Evolutionary conservation across 2,888 invertebrate genomes (phyloP), one percentile per base, ranked within the genome.

Genomic region (Chrysomela aeneicollis): DNA sequence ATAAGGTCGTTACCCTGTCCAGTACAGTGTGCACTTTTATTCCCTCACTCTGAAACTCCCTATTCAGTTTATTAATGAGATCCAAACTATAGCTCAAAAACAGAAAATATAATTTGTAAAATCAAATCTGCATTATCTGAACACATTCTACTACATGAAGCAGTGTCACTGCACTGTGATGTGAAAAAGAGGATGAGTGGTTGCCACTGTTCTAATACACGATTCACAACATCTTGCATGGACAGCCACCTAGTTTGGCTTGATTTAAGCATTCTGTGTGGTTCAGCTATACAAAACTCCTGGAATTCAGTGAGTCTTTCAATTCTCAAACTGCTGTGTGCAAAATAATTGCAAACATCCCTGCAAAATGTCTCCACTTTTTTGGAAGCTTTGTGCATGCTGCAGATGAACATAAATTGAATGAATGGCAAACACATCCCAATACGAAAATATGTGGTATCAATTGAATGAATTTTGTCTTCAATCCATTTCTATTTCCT

Each of bases 371-470:
- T 12, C 32, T 54, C 37, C 12, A 54, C 32, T 15, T 19, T 35
- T 30, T 10, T 17, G 54, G 35, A 1, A 54, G 54, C 19, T 35
- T 19, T 15, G 9, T 32, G 32, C 54, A 54, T 15, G 54, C 54
- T 32, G 32, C 19, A 54, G 26, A 26, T 26, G 54, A 18, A 54
- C 54, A 54, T 17, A 54, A 12, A 17, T 30, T 6, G 10, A 54
- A 18, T 10, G 54, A 54, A 54, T 54, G 54, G 12, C 35, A 54
- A 17, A 22, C 54, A 54, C 74, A 76, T 42, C 70, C 70, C 46
- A 73, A 58, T 0, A 72, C 67, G 64, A 72, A 74, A 18, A 73
- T 18, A 63, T 69, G 35, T n/a, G 71, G 71, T 35, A 68, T 35
- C 9, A 69, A 59, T 37, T 50, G 57, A 58, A 65, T 52, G 15